phyloP scores from a whole-genome alignment of 2,888 invertebrate species.

The Camptogramma bilineatum region DNA sequence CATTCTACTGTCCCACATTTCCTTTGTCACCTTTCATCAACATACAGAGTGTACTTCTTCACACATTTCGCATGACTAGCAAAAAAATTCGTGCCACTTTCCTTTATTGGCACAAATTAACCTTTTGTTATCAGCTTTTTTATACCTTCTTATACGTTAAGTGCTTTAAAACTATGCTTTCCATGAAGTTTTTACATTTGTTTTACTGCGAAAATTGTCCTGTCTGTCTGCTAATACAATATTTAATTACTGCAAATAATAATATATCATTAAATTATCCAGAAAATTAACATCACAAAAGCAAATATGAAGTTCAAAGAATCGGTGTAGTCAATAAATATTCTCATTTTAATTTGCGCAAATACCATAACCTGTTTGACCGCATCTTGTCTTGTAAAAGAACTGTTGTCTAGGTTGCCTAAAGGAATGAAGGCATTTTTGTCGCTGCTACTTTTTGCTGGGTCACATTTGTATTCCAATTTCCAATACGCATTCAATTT shows the following conservation, averaged over 20 bases:
- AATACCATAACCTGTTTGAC: conserved; percentile 41
- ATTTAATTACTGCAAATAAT: conserved; percentile 14
- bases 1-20: conserved; percentile 59
- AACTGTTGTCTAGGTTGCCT: conserved; percentile 32
- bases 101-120: conserved; percentile 61
- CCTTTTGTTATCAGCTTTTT: conserved; percentile 37
- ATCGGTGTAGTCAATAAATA: conserved; percentile 34
- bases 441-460: conserved; percentile 12
- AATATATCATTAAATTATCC: conserved; percentile 28
- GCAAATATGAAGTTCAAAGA: conserved; percentile 39
- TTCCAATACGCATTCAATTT: conserved; percentile 5
- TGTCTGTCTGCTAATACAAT: conserved; percentile 10
- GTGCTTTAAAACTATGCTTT: conserved; percentile 21
- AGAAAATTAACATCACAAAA: conserved; percentile 35
- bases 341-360: conserved; percentile 43
- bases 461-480: conserved; percentile 1
- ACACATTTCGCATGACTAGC: conserved; percentile 64
- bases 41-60: conserved; percentile 52
- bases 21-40: conserved; percentile 54
- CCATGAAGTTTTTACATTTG: not conserved
- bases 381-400: conserved; percentile 37
- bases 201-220: conserved; percentile 8
- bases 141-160: conserved; percentile 26
- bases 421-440: conserved; percentile 14
- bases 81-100: conserved; percentile 59